These are phyloP conservation scores for Scophthalmus maximus DNA, from an alignment of 2,113 vertebrate species.

Conservation along the genomic window DNA sequence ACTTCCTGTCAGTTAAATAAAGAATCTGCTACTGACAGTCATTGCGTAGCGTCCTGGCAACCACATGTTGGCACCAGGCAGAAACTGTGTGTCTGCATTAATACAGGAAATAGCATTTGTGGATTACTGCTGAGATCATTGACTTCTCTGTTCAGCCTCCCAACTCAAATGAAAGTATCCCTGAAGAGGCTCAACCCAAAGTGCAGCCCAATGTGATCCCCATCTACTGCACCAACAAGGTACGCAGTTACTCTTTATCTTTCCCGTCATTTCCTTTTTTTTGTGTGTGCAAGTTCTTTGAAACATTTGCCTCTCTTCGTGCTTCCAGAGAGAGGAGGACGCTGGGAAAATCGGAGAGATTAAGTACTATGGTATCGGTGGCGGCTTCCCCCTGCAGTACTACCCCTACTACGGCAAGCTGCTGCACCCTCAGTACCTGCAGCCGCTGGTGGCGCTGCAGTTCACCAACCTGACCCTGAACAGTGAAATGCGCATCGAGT, in stretches of 20 bases:
- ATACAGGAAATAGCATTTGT: no score
- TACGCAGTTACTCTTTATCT: conserved; percentile 48
- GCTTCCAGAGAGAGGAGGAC: conserved; percentile 88
- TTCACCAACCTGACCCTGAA: conserved; percentile 92
- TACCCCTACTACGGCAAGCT: conserved; percentile 97
- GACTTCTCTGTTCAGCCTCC: conserved; percentile 81
- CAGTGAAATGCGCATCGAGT: conserved; percentile 90
- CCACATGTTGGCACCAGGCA: no score
- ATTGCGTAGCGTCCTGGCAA: no score
- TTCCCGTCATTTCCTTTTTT: background rate
- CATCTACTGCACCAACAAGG: conserved; percentile 89
- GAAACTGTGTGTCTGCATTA: no score
- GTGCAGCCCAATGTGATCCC: conserved; percentile 88
- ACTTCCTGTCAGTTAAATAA: no score
- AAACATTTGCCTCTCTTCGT: no score
- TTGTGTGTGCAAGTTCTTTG: background rate
- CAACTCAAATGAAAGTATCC: conserved; percentile 82
- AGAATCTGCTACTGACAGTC: no score
- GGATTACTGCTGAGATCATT: background rate
- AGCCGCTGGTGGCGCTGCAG: conserved; percentile 94
- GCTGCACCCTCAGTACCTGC: conserved; percentile 91
- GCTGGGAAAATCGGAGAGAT: conserved; percentile 84
- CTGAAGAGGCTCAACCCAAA: conserved; percentile 77
- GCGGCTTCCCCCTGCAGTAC: conserved; percentile 93
- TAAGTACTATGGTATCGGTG: conserved; percentile 87